phyloP scores from a whole-genome alignment of 2,888 invertebrate genomes.

The Zele albiditarsus region DNA sequence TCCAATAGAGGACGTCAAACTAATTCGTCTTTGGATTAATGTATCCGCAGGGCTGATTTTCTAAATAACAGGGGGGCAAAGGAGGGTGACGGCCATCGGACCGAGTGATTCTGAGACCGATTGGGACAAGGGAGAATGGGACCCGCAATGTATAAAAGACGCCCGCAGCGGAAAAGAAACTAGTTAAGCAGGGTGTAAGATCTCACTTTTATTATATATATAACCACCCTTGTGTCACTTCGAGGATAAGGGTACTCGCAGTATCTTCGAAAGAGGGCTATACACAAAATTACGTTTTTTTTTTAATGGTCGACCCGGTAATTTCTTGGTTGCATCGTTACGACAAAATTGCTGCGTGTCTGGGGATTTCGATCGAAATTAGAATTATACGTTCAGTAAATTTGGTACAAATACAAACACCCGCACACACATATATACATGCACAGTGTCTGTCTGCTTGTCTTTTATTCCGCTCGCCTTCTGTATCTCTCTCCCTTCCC shows the following conservation, averaged over 20 bases:
- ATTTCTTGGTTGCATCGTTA: constrained; percentile 54
- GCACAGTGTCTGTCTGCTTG: background rate
- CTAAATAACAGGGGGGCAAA: background rate
- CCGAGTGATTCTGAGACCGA: constrained; percentile 42
- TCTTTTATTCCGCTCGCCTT: background rate
- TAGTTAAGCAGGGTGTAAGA: constrained; percentile 60
- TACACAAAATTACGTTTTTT: constrained; percentile 57
- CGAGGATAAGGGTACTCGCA: constrained; percentile 31
- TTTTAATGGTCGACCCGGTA: constrained; percentile 58
- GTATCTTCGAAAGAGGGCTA: constrained; percentile 15
- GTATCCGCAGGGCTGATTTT: constrained; percentile 57
- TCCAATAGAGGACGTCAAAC: constrained; percentile 52
- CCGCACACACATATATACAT: background rate
- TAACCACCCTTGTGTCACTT: background rate
- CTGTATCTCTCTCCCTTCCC: constrained; percentile 24
- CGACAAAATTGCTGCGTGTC: constrained; percentile 42
- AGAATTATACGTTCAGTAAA: constrained; percentile 56
- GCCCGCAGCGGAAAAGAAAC: constrained; percentile 55
- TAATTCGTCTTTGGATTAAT: constrained; percentile 65
- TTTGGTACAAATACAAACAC: background rate
- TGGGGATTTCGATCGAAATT: constrained; percentile 63
- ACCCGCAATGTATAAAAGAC: background rate
- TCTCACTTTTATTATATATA: constrained; percentile 12
- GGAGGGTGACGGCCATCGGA: constrained; percentile 28
- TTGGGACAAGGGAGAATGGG: constrained; percentile 40